These are phyloP conservation scores for Chymomyza amoena DNA, from an alignment of 2,888 invertebrate genomes.

Conservation along the genomic window DNA sequence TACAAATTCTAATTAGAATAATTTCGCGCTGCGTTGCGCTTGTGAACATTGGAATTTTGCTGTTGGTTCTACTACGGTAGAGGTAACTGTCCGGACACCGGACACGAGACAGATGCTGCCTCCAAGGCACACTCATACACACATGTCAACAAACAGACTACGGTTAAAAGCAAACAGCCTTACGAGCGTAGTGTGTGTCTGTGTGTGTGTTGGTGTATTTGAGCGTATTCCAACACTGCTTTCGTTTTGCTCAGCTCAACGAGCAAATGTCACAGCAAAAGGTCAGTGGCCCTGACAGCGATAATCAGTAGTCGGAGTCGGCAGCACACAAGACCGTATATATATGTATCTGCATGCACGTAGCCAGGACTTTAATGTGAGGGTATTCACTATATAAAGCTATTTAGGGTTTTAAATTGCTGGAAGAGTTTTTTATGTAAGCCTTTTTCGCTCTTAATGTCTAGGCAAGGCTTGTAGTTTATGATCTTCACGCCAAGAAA, in stretches of 20 bases:
- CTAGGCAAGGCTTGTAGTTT: too few species aligned
- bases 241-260: conserved; percentile 32
- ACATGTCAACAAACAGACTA: conserved; percentile 3
- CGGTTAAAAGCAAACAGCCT: not conserved
- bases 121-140: conserved; percentile 24
- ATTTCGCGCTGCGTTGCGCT: conserved; percentile 66
- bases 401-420: too few species aligned
- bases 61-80: conserved; percentile 45
- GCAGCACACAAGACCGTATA: conserved; percentile 20
- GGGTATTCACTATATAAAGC: too few species aligned
- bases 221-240: not conserved
- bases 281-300: conserved; percentile 53
- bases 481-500: too few species aligned
- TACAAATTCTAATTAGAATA: conserved; percentile 61
- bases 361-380: not conserved
- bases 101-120: conserved; percentile 39
- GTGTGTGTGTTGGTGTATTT: not conserved
- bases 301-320: conserved; percentile 37
- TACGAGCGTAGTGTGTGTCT: not conserved
- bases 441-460: too few species aligned
- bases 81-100: conserved; percentile 15
- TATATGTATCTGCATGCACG: not conserved
- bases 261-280: conserved; percentile 57
- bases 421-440: too few species aligned
- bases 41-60: conserved; percentile 48